Percentiles rank a stretch among this genome's conserved stretches.
phyloP scores from a whole-genome alignment of 2,888 invertebrate genomes.

The Hypolimnas misippus region DNA sequence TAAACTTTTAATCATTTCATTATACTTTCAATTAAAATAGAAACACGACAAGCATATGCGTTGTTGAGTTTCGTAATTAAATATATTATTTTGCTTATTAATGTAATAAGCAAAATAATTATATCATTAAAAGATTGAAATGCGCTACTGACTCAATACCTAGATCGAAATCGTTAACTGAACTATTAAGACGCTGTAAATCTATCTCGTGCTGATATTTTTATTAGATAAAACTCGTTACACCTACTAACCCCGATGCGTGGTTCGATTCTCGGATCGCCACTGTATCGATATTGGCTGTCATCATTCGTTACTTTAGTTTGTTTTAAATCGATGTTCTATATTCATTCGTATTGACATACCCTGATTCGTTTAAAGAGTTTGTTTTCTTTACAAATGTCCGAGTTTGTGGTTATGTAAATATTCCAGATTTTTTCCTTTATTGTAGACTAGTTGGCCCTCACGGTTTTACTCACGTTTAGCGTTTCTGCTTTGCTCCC shows the following conservation, averaged over 20 bases:
- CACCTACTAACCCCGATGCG: conserved; percentile 61
- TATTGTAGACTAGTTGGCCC: no score
- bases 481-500: no score
- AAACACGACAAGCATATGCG: no score
- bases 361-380: conserved; percentile 29
- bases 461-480: no score
- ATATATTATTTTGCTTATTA: no score
- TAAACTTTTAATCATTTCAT: no score
- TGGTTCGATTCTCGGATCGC: conserved; percentile 38
- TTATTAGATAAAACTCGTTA: conserved; percentile 56
- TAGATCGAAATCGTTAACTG: conserved; percentile 47
- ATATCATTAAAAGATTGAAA: no score
- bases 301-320: conserved; percentile 34
- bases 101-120: no score
- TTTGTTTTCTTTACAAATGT: conserved; percentile 16
- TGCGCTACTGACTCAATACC: conserved; percentile 28
- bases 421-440: not conserved
- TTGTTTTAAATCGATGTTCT: conserved; percentile 30
- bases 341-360: conserved; percentile 33
- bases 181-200: conserved; percentile 55
- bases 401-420: conserved; percentile 10
- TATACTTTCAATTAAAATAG: no score
- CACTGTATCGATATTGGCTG: conserved; percentile 30
- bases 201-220: conserved; percentile 60
- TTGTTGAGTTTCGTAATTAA: no score